Conservation (phyloP, 2,888 invertebrate species). For the Arctia plantaginis region DNA sequence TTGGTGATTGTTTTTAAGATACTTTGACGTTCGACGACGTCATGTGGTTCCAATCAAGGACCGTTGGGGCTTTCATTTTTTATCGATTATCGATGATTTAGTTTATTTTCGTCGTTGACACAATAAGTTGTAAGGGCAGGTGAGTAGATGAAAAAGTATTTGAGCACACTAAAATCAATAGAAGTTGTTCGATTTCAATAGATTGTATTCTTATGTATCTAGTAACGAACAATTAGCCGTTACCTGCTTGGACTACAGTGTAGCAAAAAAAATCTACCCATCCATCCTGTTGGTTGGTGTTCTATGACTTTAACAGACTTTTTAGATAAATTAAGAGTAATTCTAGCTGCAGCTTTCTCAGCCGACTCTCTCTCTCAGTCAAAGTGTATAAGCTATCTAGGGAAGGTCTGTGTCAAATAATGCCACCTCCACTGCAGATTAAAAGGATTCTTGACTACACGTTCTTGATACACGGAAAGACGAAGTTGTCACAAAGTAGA, state of each 20-base stretch:
- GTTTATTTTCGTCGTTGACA: conserved; percentile 30
- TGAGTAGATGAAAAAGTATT: not conserved
- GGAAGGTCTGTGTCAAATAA: not conserved
- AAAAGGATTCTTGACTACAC: not conserved
- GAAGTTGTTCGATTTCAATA: not conserved
- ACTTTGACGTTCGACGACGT: conserved; percentile 79
- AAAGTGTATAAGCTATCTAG: not conserved
- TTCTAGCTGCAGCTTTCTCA: no score
- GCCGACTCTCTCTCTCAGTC: no score
- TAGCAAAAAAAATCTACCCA: not conserved
- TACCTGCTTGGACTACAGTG: not conserved
- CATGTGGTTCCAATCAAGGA: conserved; percentile 85
- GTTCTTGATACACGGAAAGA: not conserved
- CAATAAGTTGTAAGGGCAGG: not conserved
- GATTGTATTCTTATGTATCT: not conserved
- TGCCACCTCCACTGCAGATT: not conserved
- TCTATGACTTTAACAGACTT: not conserved
- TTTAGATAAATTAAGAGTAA: not conserved
- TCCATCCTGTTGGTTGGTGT: not conserved
- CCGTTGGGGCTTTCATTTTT: conserved; percentile 69
- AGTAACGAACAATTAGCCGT: not conserved
- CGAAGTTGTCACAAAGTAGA: no score
- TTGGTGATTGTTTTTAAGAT: conserved; percentile 86
- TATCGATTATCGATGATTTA: conserved; percentile 61
- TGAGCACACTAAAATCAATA: not conserved